These are phyloP conservation scores for Argyresthia goedartella DNA, from an alignment of 2,888 invertebrate genomes.

Conservation along the genomic window DNA sequence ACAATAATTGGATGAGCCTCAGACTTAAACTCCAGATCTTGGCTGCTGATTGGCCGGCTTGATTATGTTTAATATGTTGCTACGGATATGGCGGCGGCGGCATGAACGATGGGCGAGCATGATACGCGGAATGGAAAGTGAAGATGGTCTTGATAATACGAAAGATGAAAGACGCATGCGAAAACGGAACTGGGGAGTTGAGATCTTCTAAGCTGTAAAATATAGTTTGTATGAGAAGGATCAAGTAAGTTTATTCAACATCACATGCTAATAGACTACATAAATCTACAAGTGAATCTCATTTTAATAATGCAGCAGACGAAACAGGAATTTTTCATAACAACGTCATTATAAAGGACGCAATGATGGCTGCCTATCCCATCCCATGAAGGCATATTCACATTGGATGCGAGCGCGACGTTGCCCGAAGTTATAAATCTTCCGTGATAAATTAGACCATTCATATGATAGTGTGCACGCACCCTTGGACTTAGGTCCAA, in stretches of 20 bases:
- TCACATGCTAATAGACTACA: too few relatives aligned
- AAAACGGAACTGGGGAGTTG: too few relatives aligned
- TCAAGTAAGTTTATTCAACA: too few relatives aligned
- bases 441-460: constrained; percentile 51
- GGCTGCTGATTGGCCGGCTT: background rate
- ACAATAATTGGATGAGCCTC: constrained; percentile 5
- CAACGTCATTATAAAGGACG: too few relatives aligned
- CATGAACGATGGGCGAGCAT: background rate
- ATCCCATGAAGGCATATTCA: constrained; percentile 15
- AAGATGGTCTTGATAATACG: too few relatives aligned
- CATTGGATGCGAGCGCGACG: constrained; percentile 43
- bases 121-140: background rate
- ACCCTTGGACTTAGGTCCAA: constrained; percentile 8
- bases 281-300: too few relatives aligned
- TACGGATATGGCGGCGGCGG: constrained; percentile 1
- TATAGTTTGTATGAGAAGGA: too few relatives aligned
- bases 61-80: constrained; percentile 2
- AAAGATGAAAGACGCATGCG: too few relatives aligned
- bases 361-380: background rate
- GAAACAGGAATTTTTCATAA: too few relatives aligned
- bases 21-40: constrained; percentile 2
- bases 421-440: constrained; percentile 42
- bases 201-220: too few relatives aligned
- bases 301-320: too few relatives aligned
- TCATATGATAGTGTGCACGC: constrained; percentile 46